Evolutionary conservation across 2,888 invertebrate genomes (phyloP).

Genomic region (Rapana venosa): DNA sequence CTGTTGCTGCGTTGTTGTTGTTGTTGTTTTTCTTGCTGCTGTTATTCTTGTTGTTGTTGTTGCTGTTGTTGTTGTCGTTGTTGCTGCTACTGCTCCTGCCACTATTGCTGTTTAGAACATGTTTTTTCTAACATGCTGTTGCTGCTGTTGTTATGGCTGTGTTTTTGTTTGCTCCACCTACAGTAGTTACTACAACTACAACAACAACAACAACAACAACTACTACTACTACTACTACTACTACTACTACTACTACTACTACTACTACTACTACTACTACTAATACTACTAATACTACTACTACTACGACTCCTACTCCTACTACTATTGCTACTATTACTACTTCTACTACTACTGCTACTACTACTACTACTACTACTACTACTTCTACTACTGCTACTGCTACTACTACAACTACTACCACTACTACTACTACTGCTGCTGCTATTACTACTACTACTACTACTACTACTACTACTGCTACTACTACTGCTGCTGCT

Average conservation of each 20-base stretch:
- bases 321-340: no score
- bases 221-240: slow-evolving; percentile 17
- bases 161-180: neutral
- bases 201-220: neutral
- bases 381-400: slow-evolving; percentile 29
- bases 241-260: neutral
- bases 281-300: no score
- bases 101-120: no score
- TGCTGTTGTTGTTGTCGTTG: no score
- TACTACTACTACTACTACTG: slow-evolving; percentile 41
- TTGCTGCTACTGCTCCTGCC: no score
- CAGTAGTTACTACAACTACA: neutral
- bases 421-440: slow-evolving; percentile 39
- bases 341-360: slow-evolving; percentile 31
- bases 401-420: slow-evolving; percentile 37
- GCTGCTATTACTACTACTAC: slow-evolving; percentile 41
- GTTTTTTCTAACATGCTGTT: no score
- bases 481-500: slow-evolving; percentile 15
- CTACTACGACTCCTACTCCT: no score
- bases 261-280: no score
- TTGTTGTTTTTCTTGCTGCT: no score
- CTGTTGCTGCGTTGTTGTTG: no score
- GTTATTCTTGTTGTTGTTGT: no score
- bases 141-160: no score
- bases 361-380: slow-evolving; percentile 38